Evolutionary conservation across 64 coral and sea anemone species (phyloP).

Genomic region (Montipora efflorescens): DNA sequence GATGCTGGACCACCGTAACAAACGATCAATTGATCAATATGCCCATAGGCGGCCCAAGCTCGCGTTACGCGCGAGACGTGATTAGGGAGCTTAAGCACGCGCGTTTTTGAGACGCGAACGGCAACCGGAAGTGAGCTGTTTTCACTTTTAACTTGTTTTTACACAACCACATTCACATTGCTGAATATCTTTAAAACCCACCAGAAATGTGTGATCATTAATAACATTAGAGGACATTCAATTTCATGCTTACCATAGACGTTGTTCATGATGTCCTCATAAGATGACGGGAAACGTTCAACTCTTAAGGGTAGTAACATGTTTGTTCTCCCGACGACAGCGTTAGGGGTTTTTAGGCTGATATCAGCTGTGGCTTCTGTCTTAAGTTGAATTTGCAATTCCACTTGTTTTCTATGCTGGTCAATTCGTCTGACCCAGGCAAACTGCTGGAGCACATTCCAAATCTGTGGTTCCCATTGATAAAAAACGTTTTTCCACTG

Average conservation of each 20-base stretch:
- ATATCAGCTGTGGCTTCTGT: constrained; percentile 11
- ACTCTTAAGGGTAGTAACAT: constrained; percentile 1
- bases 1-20: no score
- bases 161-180: no score
- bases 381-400: neutral
- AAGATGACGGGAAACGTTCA: constrained; percentile 5
- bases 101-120: no score
- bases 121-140: no score
- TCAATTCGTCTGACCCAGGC: constrained; percentile 17
- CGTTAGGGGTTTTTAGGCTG: neutral
- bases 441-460: constrained; percentile 45
- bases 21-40: no score
- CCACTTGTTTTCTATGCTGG: neutral
- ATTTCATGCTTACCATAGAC: constrained; percentile 20
- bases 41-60: no score
- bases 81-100: no score
- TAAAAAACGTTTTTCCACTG: constrained; percentile 6
- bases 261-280: constrained; percentile 32
- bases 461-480: constrained; percentile 57
- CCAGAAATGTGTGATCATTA: neutral
- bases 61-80: no score
- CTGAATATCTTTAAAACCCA: no score
- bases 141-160: no score
- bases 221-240: neutral
- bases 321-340: neutral